phyloP scores from a whole-genome alignment of 1,140 invertebrate species.

The Eumeta japonica region DNA sequence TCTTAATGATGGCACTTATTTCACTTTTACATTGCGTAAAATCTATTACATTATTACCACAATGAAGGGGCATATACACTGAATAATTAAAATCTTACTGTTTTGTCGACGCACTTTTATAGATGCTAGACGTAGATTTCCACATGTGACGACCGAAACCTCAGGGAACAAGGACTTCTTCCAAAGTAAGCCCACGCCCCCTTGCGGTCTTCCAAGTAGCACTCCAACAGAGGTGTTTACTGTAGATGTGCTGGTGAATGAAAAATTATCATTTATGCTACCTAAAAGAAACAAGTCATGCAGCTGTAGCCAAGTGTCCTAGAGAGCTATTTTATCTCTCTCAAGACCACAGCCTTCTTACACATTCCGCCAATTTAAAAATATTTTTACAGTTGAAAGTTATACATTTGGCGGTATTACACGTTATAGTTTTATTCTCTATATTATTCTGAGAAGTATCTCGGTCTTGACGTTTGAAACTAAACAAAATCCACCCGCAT shows the following conservation, averaged over 20 bases:
- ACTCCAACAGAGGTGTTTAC: constrained; percentile 2
- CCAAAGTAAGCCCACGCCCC: constrained; percentile 6
- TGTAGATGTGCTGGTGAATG: constrained; percentile 1
- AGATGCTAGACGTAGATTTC: not conserved
- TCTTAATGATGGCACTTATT: constrained; percentile 4
- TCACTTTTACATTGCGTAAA: constrained; percentile 2
- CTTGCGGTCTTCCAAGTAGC: constrained; percentile 1
- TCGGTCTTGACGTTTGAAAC: no score
- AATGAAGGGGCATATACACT: constrained; percentile 6
- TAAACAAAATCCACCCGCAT: no score
- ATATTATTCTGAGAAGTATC: no score
- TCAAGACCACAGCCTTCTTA: no score
- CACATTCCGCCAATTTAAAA: no score
- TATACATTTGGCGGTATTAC: no score
- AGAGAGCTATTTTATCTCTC: constrained; percentile 3
- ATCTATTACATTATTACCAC: not conserved
- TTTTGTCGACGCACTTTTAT: not conserved
- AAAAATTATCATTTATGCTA: not conserved
- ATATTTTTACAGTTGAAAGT: no score
- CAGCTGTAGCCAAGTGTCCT: constrained; percentile 4
- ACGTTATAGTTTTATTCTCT: no score
- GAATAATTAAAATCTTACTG: constrained; percentile 3
- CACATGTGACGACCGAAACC: constrained; percentile 1
- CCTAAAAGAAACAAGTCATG: not conserved
- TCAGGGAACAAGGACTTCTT: not conserved